A percentile compares a stretch with the other conserved stretches of the same genome.
Evolutionary conservation across 1,140 invertebrate genomes (phyloP).

Genomic region (Dinothrombium tinctorium): DNA sequence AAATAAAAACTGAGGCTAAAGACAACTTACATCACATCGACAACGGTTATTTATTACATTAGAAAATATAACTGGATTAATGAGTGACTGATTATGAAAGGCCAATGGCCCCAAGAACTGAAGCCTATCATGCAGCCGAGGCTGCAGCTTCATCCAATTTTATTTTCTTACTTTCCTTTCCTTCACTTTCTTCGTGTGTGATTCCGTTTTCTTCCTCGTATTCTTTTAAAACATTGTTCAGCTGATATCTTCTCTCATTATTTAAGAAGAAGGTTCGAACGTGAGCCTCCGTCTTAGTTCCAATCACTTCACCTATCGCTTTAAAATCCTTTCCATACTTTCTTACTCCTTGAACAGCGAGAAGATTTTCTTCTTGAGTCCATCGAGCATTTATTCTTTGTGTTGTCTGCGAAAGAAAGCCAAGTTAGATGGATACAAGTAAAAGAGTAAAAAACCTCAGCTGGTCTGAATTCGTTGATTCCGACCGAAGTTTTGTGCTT

Average conservation of each 20-base stretch:
- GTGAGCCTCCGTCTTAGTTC: slow-evolving; percentile 80
- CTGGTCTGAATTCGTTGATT: slow-evolving; percentile 43
- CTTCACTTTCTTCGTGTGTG: too few relatives aligned
- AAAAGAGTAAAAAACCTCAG: slow-evolving; percentile 23
- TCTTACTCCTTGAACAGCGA: slow-evolving; percentile 68
- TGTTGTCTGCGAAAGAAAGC: background rate
- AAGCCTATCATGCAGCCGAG: too few relatives aligned
- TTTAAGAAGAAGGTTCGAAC: slow-evolving; percentile 70
- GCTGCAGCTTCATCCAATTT: too few relatives aligned
- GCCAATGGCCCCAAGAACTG: too few relatives aligned
- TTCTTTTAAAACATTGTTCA: slow-evolving; percentile 66
- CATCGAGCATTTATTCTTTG: slow-evolving; percentile 54
- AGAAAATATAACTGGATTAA: too few relatives aligned
- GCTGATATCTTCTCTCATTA: slow-evolving; percentile 63
- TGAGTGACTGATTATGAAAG: too few relatives aligned
- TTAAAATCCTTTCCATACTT: slow-evolving; percentile 90
- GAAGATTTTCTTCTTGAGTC: slow-evolving; percentile 69
- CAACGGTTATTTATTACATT: too few relatives aligned
- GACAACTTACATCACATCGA: too few relatives aligned
- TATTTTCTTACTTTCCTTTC: too few relatives aligned
- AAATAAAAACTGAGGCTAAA: too few relatives aligned
- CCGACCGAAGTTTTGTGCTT: slow-evolving; percentile 34
- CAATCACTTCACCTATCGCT: slow-evolving; percentile 78
- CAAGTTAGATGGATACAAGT: background rate
- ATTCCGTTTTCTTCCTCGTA: slow-evolving; percentile 41